phyloP scores from a whole-genome alignment of 2,113 vertebrate genomes.

The Seriola dumerili region DNA sequence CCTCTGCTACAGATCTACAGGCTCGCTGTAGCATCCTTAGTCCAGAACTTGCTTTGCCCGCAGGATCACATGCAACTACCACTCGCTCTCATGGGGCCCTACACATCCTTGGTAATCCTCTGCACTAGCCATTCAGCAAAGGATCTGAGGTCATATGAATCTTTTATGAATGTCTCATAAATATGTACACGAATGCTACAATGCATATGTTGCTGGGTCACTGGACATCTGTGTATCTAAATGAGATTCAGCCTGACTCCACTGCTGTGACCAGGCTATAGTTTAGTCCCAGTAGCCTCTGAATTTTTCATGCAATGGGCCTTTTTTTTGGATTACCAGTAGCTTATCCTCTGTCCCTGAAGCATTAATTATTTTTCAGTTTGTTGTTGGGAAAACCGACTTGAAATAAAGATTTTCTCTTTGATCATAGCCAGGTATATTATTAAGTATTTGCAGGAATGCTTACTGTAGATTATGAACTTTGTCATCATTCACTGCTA shows the following conservation, averaged over 20 bases:
- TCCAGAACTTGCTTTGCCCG: slow-evolving; percentile 95
- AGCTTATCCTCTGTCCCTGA: neutral
- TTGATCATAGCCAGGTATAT: neutral
- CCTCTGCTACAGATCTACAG: slow-evolving; percentile 92
- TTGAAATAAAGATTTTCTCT: neutral
- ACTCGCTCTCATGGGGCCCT: slow-evolving; percentile 97
- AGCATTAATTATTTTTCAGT: neutral
- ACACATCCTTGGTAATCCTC: slow-evolving; percentile 92
- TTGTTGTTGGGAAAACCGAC: neutral
- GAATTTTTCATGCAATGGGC: neutral
- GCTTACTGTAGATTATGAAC: neutral
- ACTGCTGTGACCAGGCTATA: neutral
- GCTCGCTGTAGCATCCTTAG: slow-evolving; percentile 95
- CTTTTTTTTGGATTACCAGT: neutral
- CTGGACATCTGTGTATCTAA: neutral
- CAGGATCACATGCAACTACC: slow-evolving; percentile 93
- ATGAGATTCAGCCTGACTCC: neutral
- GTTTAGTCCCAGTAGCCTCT: neutral
- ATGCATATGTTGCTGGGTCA: neutral
- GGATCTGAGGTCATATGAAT: neutral
- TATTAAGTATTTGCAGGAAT: neutral
- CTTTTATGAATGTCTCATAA: slow-evolving; percentile 17
- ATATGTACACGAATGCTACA: neutral
- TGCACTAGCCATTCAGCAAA: neutral
- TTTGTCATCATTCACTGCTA: neutral